Evolutionary conservation across 2,797 vertebrate genomes (phyloP), one percentile per base, ranked within the genome.

Genomic region (Pangasius sanitwongsei): DNA sequence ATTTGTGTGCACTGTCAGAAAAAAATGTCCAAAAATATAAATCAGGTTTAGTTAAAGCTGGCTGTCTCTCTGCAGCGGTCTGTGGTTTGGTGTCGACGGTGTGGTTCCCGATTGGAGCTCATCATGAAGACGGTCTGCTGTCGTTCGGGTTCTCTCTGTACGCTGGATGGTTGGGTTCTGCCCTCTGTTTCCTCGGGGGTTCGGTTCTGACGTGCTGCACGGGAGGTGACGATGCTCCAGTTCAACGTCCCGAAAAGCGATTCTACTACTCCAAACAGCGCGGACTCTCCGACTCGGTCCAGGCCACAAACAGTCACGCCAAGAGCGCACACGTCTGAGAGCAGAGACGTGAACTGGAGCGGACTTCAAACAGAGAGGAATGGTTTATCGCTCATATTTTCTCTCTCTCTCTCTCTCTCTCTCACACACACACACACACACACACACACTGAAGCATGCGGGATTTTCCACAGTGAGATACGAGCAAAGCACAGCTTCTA

Each of bases 131-230:
- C 81, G 95, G 96, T 84, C 97, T 99, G 85, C 97, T 99, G 96
- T 98, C 98, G 5, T 99, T 99, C 0, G 98, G 98, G 86, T 97
- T 98, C 94, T 99, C 98, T 0, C 95, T 99, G 61, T 99, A 99
- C 80, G 95, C 97, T 0, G 98, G 98, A 93, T 99, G 98, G 98
- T 96, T 98, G 0, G 98, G 98, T 31, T 95, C 97, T 0, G 96
- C 94, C 5, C 96, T 99, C 92, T 98, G 98, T 90, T 96, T 99
- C 25, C 94, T 99, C 13, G 98, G 98, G 0, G 97, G 98, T 84
- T 93, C 94, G 0, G 84, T 97, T 90, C 97, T 98, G 86, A 90
- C 97, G 83, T 99, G 97, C 91, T 98, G 97, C 93, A 91, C 95
- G 0, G 95, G 97, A 5, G 92, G 93, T 0, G 96, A 92, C 48